Conservation (phyloP, 1,140 invertebrate species). For the Drosophila sp. region DNA sequence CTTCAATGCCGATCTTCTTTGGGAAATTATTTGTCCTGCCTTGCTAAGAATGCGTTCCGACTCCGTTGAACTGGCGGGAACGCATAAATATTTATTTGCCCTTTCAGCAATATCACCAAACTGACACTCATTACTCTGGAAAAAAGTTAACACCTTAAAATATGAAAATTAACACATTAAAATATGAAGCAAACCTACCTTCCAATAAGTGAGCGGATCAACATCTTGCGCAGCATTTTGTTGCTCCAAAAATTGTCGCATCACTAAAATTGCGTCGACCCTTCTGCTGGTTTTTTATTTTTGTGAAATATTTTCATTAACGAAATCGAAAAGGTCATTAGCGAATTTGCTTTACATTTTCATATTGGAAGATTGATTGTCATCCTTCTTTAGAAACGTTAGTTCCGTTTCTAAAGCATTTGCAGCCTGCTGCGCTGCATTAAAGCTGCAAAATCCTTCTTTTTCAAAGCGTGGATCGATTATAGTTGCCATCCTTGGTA, state of each 20-base stretch:
- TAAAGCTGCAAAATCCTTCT: background rate
- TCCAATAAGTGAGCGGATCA: background rate
- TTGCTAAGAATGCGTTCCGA: too few species aligned
- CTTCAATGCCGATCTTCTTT: too few species aligned
- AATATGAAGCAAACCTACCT: too few species aligned
- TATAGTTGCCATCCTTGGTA: constrained; percentile 1
- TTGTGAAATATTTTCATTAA: background rate
- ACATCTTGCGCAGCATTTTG: background rate
- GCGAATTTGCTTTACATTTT: background rate
- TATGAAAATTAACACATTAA: too few species aligned
- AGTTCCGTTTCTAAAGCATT: background rate
- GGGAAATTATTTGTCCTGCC: too few species aligned
- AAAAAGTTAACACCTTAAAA: background rate
- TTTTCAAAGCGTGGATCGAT: background rate
- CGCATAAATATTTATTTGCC: too few species aligned
- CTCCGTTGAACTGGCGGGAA: too few species aligned
- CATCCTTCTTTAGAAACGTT: background rate
- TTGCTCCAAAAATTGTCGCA: background rate
- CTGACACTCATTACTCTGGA: background rate
- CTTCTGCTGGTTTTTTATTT: background rate
- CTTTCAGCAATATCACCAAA: background rate
- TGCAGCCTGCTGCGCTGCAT: too few species aligned
- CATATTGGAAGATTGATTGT: constrained; percentile 1
- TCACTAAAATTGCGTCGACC: background rate
- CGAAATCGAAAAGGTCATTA: too few species aligned